Evolutionary conservation across 2,888 invertebrate genomes (phyloP), one percentile per base, ranked within the genome.

Genomic region (Campoletis raptor): DNA sequence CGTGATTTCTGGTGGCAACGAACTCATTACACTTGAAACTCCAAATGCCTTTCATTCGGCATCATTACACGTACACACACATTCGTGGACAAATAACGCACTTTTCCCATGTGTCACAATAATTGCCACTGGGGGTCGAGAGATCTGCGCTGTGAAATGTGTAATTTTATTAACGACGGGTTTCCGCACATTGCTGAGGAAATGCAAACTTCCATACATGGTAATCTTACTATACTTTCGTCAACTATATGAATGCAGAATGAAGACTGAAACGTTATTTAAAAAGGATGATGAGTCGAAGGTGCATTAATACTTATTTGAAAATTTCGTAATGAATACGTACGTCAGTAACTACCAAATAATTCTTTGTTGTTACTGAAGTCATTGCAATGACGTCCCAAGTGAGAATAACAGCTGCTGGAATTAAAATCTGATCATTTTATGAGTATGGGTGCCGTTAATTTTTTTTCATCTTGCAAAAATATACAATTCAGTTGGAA

Each of bases 101-200:
- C 45, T 61, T 18, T n/a, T 24, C 61, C 15, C 67, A 37, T 67
- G 61, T 77, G 76, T 69, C 69, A 82, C 76, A 61, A 69, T 77
- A 77, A 77, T 82, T 76, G 76, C 82, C 54, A 45, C 70, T 15
- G 69, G 40, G 45, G 52, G 15, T n/a, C 40, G 64, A 36, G 67
- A 57, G 24, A 24, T 57, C 69, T 61, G n/a, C 70, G 67, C 67
- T 42, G 45, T 42, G 45, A 45, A 77, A 82, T 77, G 57, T 82
- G 77, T 82, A 77, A 82, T 82, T 82, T 82, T 42, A 82, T 77
- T 77, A 82, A 77, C 69, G 37, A 77, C 69, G 37, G 57, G 76
- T 48, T 40, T 61, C 76, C 76, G 36, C 69, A 61, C 57, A 57
- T 67, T 48, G 76, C 42, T 37, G 57, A 77, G 52, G 21, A 42